Conservation (phyloP, 2,797 vertebrate species). For the Florisuga fusca region DNA sequence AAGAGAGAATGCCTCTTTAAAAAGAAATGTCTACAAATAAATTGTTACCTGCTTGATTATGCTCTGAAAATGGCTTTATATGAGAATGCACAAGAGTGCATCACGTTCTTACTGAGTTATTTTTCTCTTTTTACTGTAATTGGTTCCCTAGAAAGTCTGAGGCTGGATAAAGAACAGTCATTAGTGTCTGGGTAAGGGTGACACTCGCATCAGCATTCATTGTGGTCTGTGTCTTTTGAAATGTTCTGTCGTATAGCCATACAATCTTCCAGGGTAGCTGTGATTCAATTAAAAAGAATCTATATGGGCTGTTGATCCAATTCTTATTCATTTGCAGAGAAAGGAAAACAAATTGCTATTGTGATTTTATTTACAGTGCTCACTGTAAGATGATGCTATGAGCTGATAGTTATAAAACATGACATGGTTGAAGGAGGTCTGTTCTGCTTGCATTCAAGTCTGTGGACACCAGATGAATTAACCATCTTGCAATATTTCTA, state of each 20-base stretch:
- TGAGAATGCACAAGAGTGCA: background rate
- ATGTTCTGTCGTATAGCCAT: background rate
- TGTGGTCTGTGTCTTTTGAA: constrained; percentile 41
- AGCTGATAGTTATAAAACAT: constrained; percentile 3
- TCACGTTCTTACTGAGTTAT: background rate
- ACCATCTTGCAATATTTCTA: background rate
- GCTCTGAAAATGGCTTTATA: background rate
- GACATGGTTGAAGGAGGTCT: background rate
- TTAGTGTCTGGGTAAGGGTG: constrained; percentile 58
- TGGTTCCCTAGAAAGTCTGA: constrained; percentile 1
- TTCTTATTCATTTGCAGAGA: constrained; percentile 72
- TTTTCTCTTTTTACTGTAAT: constrained; percentile 4
- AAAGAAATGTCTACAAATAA: background rate
- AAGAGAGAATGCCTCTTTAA: background rate
- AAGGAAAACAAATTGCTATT: constrained; percentile 74
- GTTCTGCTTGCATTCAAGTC: background rate
- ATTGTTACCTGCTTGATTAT: background rate
- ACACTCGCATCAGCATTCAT: constrained; percentile 49
- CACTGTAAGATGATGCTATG: constrained; percentile 13
- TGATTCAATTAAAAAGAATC: constrained; percentile 73
- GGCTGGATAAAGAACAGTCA: constrained; percentile 2
- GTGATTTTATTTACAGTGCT: constrained; percentile 68
- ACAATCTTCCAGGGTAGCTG: constrained; percentile 28
- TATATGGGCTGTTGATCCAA: constrained; percentile 72
- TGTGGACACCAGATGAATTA: background rate